phyloP scores from a whole-genome alignment of 2,888 invertebrate species.

The Lampropteryx suffumata region DNA sequence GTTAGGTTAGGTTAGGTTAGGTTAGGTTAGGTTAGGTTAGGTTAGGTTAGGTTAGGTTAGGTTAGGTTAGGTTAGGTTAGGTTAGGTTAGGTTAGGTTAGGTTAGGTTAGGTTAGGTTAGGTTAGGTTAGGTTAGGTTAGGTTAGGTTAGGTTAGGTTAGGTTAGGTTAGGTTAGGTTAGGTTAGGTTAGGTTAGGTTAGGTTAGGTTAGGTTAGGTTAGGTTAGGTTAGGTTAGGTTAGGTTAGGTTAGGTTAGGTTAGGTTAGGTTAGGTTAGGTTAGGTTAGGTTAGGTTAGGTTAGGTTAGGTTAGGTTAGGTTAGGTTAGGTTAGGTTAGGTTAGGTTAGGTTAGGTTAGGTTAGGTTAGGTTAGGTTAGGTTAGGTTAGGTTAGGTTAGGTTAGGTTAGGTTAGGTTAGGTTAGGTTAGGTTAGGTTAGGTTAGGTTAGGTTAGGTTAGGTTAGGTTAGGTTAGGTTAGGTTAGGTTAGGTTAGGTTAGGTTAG shows the following conservation, averaged over 20 bases:
- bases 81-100: slow-evolving; percentile 16
- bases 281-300: slow-evolving; percentile 10
- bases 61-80: slow-evolving; percentile 16
- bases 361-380: slow-evolving; percentile 6
- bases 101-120: slow-evolving; percentile 16
- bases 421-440: slow-evolving; percentile 10
- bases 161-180: slow-evolving; percentile 14
- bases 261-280: slow-evolving; percentile 10
- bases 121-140: slow-evolving; percentile 16
- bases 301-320: slow-evolving; percentile 8
- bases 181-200: slow-evolving; percentile 12
- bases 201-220: not conserved
- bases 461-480: slow-evolving; percentile 10
- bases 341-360: not conserved
- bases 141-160: slow-evolving; percentile 16
- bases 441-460: slow-evolving; percentile 10
- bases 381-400: slow-evolving; percentile 10
- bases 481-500: slow-evolving; percentile 4
- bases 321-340: not conserved
- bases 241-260: slow-evolving; percentile 8
- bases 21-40: slow-evolving; percentile 16
- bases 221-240: not conserved
- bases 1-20: slow-evolving; percentile 16
- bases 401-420: slow-evolving; percentile 10
- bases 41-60: slow-evolving; percentile 14